Base-by-base conservation (phyloP, 2,113 vertebrate species). In the Scopus umbretta region DNA sequence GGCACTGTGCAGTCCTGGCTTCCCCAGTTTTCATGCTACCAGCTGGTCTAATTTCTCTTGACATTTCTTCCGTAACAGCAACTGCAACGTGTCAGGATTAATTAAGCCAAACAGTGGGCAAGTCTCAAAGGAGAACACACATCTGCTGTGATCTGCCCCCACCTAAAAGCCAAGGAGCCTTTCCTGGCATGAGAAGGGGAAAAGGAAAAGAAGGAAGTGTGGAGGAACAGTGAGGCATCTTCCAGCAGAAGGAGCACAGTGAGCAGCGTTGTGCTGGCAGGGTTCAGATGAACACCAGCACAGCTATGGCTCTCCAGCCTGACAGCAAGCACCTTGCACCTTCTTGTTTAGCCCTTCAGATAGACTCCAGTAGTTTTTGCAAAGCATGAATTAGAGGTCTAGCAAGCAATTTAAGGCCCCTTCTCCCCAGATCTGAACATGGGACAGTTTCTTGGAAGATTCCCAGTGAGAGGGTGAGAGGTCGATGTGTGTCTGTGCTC, bases 1-100 rank as follows among this genome's bases (percentile, higher is more conserved):
- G 92, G 86, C 49, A 78, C 11, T 4, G 2, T 4, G 2, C 68
- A 76, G 47, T 45, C 61, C 50, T n/a, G 23, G 5, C 42, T 96
- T 94, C 78, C 73, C 65, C 9, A 10, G 56, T 83, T 92, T 90
- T 81, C 86, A 49, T 88, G 84, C 80, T 92, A 95, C 59, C 75
- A 83, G 86, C 52, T 88, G 67, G 86, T 97, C 80, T 97, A 94
- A 97, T 97, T 94, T 86, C 79, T 96, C 95, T 80, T 97, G 97
- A 96, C 93, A 10, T 93, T 90, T 95, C 88, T 94, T 94, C 93
- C 7, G 0, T 97, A 96, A 96, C 43, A 96, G 79, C 96, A 96
- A 96, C 94, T 94, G 94, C 86, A 97, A 81, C 11, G 5, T 84
- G 90, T 97, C 95, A 96, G 63, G 61, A 94, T 65, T 96, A 93